These are phyloP conservation scores for Metallyticus violacea DNA, from an alignment of 2,888 invertebrate genomes.

Conservation along the genomic window DNA sequence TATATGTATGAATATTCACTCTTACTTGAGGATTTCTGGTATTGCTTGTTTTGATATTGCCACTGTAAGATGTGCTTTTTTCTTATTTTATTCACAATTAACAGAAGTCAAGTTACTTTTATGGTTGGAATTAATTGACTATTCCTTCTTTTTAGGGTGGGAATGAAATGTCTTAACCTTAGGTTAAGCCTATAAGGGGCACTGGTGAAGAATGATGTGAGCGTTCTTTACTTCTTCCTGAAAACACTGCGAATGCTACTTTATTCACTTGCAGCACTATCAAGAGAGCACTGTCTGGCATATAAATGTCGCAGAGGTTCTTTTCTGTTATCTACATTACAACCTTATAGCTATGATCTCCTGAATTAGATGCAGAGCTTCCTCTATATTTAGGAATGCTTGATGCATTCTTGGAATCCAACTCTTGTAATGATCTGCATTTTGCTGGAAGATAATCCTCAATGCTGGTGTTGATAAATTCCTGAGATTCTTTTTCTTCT, in stretches of 20 bases:
- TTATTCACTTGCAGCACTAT: neutral
- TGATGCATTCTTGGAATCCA: neutral
- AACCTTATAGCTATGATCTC: neutral
- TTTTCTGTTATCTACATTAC: neutral
- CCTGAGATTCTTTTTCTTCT: neutral
- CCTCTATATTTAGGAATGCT: slow-evolving; percentile 3
- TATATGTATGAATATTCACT: neutral
- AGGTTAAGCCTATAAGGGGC: neutral
- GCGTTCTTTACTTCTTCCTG: neutral
- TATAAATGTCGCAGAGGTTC: neutral
- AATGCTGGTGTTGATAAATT: neutral
- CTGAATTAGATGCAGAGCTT: slow-evolving; percentile 9
- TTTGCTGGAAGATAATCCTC: slow-evolving; percentile 2
- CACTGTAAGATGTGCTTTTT: neutral
- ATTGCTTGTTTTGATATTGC: neutral
- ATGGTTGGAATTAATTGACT: neutral
- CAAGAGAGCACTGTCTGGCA: neutral
- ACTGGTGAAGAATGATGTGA: slow-evolving; percentile 3
- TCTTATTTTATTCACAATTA: neutral
- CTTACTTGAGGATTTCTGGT: neutral
- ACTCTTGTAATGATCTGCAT: slow-evolving; percentile 3
- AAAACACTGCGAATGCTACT: neutral
- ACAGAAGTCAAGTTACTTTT: neutral
- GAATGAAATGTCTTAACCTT: neutral
- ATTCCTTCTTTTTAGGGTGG: neutral